Conservation (phyloP, 1,140 invertebrate species). For the Ruditapes philippinarum region DNA sequence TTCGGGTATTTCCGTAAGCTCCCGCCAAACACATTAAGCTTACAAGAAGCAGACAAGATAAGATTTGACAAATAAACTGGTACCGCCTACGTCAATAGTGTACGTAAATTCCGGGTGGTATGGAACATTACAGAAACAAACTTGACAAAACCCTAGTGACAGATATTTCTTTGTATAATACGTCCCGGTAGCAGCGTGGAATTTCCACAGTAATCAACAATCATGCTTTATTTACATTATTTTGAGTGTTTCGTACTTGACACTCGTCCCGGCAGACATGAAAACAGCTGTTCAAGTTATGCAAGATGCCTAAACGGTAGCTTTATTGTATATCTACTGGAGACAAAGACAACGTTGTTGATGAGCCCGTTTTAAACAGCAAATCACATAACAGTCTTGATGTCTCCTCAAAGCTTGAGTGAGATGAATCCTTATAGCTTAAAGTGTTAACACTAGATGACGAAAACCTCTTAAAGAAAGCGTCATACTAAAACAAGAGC, state of each 20-base stretch:
- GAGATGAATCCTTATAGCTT: no score
- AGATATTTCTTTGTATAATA: slow-evolving; percentile 17
- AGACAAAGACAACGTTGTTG: neutral
- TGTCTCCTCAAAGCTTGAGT: no score
- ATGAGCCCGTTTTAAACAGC: no score
- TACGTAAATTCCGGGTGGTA: neutral
- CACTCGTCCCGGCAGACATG: neutral
- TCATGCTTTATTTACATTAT: slow-evolving; percentile 28
- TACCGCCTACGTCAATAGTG: neutral
- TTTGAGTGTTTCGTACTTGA: slow-evolving; percentile 22
- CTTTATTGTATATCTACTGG: neutral
- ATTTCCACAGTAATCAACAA: slow-evolving; percentile 2
- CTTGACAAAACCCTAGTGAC: neutral
- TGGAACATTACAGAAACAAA: neutral
- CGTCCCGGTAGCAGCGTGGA: neutral
- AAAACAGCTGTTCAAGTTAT: slow-evolving; percentile 1
- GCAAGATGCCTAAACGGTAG: neutral
- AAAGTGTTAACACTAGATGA: no score
- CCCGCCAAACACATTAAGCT: no score
- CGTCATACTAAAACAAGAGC: no score
- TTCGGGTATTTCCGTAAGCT: no score
- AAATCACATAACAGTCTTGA: no score
- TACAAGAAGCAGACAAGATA: no score
- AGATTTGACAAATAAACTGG: no score
- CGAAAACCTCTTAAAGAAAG: no score